Conservation (phyloP, 2,888 invertebrate species). For the Strigamia transsilvanica region DNA sequence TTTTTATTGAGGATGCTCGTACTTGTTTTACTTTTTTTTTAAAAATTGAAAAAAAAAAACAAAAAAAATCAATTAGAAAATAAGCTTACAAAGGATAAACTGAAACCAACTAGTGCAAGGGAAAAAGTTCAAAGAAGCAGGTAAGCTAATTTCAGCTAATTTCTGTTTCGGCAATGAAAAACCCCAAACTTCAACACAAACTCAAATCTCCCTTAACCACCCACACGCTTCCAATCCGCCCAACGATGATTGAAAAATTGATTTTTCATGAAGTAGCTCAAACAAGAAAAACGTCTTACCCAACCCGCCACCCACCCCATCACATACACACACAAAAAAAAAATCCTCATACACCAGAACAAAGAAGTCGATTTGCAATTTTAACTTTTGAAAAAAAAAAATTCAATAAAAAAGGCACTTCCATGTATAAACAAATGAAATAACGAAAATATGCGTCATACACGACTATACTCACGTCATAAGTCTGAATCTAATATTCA, state of each 20-base stretch:
- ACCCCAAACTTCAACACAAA: background rate
- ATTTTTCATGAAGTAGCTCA: conserved; percentile 42
- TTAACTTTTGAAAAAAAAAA: background rate
- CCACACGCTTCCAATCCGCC: conserved; percentile 30
- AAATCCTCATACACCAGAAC: conserved; percentile 20
- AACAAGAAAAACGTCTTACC: conserved; percentile 39
- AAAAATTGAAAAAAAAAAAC: background rate
- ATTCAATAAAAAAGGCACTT: too few species aligned
- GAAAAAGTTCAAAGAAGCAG: background rate
- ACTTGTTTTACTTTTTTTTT: background rate
- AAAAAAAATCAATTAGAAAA: background rate
- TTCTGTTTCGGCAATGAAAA: conserved; percentile 23
- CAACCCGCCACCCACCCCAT: background rate
- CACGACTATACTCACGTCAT: background rate
- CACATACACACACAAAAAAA: conserved; percentile 1
- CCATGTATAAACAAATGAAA: background rate
- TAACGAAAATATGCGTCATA: background rate
- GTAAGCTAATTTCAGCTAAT: background rate
- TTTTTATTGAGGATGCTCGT: background rate
- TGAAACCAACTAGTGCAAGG: background rate
- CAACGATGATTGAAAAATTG: conserved; percentile 42
- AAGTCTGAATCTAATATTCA: background rate
- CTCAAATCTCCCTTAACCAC: conserved; percentile 24
- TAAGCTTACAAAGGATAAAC: background rate
- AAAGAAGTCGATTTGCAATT: conserved; percentile 10